phyloP scores from a whole-genome alignment of 2,797 vertebrate species.

The Ispidina lecontei region DNA sequence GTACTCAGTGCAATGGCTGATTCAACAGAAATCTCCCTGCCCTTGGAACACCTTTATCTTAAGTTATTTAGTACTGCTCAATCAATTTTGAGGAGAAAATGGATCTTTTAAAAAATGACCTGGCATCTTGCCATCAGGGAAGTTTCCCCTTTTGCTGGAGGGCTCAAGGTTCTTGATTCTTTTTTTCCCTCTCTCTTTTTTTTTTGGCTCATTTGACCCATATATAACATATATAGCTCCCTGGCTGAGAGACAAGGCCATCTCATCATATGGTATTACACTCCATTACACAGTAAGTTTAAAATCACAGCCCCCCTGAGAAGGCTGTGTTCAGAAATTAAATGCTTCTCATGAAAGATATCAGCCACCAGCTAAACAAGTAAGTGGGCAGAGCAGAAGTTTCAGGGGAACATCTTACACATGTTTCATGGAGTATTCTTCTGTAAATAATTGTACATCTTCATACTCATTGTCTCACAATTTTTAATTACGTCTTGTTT shows the following conservation, averaged over 20 bases:
- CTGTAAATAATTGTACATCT: neutral
- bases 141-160: constrained; percentile 9
- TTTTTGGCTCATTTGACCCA: constrained; percentile 77
- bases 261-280: constrained; percentile 77
- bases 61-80: constrained; percentile 14
- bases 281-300: constrained; percentile 78
- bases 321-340: constrained; percentile 60
- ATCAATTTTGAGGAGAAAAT: constrained; percentile 56
- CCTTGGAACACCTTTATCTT: constrained; percentile 52
- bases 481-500: neutral
- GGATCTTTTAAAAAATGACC: neutral
- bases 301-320: constrained; percentile 73
- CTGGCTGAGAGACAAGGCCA: constrained; percentile 72
- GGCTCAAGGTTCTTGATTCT: constrained; percentile 32
- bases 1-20: neutral
- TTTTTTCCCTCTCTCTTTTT: constrained; percentile 13
- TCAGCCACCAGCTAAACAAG: constrained; percentile 27
- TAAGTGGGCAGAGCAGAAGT: neutral
- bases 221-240: constrained; percentile 74
- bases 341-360: constrained; percentile 52
- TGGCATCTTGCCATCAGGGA: constrained; percentile 15
- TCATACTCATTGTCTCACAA: neutral
- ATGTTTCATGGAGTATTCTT: neutral
- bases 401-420: neutral
- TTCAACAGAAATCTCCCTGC: constrained; percentile 1